phyloP scores from a whole-genome alignment of 2,113 vertebrate species.

The Todiramphus chloris region DNA sequence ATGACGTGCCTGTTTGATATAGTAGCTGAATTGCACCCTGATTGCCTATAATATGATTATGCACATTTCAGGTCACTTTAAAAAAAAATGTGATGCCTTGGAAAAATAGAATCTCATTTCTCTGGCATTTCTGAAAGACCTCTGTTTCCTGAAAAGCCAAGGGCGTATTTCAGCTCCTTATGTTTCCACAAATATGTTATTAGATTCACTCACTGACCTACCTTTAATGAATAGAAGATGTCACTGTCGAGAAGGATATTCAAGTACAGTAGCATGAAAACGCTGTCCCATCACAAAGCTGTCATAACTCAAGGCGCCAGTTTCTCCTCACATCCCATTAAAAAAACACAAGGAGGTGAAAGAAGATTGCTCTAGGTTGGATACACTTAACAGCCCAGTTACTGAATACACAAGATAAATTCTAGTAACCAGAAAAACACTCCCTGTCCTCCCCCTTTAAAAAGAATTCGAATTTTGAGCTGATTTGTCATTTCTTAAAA shows the following conservation, averaged over 20 bases:
- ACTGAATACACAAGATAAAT: not conserved
- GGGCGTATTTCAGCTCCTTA: slow-evolving; percentile 12
- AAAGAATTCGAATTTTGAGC: not conserved
- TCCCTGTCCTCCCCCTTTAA: not conserved
- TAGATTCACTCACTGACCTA: slow-evolving; percentile 22
- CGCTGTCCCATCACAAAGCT: not conserved
- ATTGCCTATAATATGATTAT: slow-evolving; percentile 41
- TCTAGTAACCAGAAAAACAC: not conserved
- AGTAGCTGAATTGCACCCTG: slow-evolving; percentile 37
- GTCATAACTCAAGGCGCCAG: not conserved
- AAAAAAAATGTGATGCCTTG: slow-evolving; percentile 8
- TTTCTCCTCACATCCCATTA: not conserved
- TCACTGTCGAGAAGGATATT: not conserved
- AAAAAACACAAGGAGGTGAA: not conserved
- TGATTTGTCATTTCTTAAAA: not conserved
- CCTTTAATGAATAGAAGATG: slow-evolving; percentile 49
- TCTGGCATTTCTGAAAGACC: slow-evolving; percentile 19
- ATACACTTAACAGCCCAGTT: not conserved
- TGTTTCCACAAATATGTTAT: not conserved
- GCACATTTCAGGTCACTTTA: not conserved
- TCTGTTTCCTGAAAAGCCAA: slow-evolving; percentile 29
- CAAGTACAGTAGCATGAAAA: not conserved
- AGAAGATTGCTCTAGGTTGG: not conserved
- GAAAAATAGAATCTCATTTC: slow-evolving; percentile 50
- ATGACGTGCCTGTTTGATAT: slow-evolving; percentile 55